Evolutionary conservation across 2,113 vertebrate genomes (phyloP).

Genomic region (Amphiprion ocellaris): DNA sequence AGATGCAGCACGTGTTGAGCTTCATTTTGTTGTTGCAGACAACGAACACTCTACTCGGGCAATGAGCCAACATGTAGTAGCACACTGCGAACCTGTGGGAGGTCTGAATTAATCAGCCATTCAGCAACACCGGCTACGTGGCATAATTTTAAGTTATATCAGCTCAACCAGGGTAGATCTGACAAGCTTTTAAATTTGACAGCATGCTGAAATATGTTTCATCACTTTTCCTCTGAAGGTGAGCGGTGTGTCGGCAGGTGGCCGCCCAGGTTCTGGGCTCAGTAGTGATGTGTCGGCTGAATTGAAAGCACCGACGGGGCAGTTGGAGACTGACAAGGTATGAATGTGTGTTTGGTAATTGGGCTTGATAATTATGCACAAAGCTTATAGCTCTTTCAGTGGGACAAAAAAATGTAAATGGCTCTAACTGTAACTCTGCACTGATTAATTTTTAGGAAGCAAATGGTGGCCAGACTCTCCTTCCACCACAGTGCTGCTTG

Average conservation of each 20-base stretch:
- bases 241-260: conserved; percentile 26
- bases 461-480: conserved; percentile 12
- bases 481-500: conserved; percentile 13
- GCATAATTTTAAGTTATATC: conserved; percentile 10
- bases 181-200: conserved; percentile 37
- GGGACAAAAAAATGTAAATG: conserved; percentile 11
- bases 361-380: conserved; percentile 21
- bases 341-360: neutral
- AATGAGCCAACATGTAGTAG: conserved; percentile 8
- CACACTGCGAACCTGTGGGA: conserved; percentile 42
- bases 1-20: conserved; percentile 20
- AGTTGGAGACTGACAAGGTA: conserved; percentile 23
- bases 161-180: conserved; percentile 32
- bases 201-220: conserved; percentile 30
- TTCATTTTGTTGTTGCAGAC: conserved; percentile 13
- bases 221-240: conserved; percentile 26
- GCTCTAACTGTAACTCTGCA: conserved; percentile 12
- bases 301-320: neutral
- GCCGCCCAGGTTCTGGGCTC: neutral
- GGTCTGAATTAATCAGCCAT: conserved; percentile 42
- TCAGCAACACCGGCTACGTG: conserved; percentile 17
- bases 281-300: conserved; percentile 22
- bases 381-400: conserved; percentile 19
- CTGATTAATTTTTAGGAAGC: conserved; percentile 21
- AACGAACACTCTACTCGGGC: conserved; percentile 5